Conservation (phyloP, 2,113 vertebrate genomes). For the Pelecanoides urinatrix region DNA sequence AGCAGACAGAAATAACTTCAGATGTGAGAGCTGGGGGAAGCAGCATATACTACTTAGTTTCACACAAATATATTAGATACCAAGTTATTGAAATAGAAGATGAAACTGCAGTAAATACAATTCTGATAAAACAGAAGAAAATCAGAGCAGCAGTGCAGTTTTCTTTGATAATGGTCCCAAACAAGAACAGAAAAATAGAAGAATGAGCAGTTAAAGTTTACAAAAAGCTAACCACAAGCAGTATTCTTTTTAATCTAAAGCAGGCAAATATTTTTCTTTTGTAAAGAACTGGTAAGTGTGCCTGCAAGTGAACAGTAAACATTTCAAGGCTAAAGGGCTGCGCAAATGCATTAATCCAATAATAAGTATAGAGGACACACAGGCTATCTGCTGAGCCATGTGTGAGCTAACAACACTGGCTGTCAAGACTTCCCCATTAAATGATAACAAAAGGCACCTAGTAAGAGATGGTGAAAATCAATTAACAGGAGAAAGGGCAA, state of each 20-base stretch:
- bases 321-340: not conserved
- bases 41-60: not conserved
- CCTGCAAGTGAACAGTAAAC: not conserved
- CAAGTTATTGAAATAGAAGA: not conserved
- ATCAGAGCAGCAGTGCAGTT: not conserved
- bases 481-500: not conserved
- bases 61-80: not conserved
- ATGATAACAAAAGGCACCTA: conserved; percentile 4
- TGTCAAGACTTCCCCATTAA: conserved; percentile 11
- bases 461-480: conserved; percentile 1
- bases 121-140: not conserved
- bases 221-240: not conserved
- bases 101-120: not conserved
- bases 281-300: not conserved
- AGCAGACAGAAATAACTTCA: not conserved
- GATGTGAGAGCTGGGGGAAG: not conserved
- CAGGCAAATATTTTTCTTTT: not conserved
- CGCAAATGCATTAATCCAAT: not conserved
- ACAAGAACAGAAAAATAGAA: not conserved
- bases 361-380: not conserved
- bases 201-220: not conserved
- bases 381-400: conserved; percentile 19
- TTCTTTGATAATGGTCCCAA: not conserved
- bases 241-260: not conserved
- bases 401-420: not conserved